Evolutionary conservation across 2,888 invertebrate species (phyloP), one percentile per base, ranked within the genome.

Genomic region (Xanthia icteritia): DNA sequence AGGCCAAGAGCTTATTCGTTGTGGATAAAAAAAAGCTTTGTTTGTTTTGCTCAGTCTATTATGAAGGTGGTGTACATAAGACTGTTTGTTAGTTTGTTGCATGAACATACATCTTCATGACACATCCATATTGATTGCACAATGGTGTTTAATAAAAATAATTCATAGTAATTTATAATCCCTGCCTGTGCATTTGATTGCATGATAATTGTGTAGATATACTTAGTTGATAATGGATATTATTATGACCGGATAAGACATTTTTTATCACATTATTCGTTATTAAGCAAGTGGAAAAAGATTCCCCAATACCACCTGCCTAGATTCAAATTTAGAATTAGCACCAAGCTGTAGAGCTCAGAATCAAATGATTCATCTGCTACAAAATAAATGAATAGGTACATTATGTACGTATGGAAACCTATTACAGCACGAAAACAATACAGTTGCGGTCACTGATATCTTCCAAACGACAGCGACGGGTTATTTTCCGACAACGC

Each of bases 401-500:
- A 77, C 15, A 67, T 54, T 63, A 67, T 48, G 74, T 85, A 85
- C 15, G 27, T 77, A 80, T 80, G 56, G 73, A 82, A 84, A 82
- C 69, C 63, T 75, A 83, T 79, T 82, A 77, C 17, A 66, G 58
- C 63, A 74, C 73, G 77, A 89, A 89, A 88, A 87, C 85, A 89
- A 87, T 83, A 86, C 78, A 81, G 70, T 78, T 91, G 90, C 85
- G 89, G 91, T 91, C 84, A 81, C 74, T 70, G 81, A 75, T 86
- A 85, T 83, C 86, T 84, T 82, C 80, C 80, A 83, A 77, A 75
- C 63, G 68, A 60, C 66, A 77, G 74, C 63, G 68, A 60, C 66
- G 68, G 66, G 81, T 88, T 88, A 86, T 89, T 89, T 90, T 89
- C 89, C 86, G 83, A 88, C 87, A 90, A 88, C 82, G 84, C 69